Percentiles rank a stretch among this genome's conserved stretches.
Evolutionary conservation across 2,797 vertebrate species (phyloP).

Genomic region (Manis crassicaudata): DNA sequence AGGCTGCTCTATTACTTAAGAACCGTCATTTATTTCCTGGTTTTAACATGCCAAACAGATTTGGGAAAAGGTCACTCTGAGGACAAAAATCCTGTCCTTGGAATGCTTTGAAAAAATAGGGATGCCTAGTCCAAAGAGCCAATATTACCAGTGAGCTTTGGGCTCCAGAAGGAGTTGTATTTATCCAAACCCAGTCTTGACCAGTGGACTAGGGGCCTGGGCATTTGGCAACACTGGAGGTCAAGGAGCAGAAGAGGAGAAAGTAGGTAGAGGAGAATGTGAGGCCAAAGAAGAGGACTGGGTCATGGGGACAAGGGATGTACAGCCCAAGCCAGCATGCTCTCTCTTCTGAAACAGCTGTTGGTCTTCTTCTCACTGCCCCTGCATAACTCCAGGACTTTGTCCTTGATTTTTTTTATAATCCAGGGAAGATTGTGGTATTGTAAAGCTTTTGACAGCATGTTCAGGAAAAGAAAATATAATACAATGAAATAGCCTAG

Average conservation of each 20-base stretch:
- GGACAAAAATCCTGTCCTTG: neutral
- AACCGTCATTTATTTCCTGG: neutral
- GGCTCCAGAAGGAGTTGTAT: neutral
- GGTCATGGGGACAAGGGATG: neutral
- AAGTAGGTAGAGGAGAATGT: neutral
- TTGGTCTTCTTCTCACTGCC: neutral
- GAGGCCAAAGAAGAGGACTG: neutral
- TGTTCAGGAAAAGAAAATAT: constrained; percentile 67
- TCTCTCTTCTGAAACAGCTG: constrained; percentile 1
- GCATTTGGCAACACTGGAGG: neutral
- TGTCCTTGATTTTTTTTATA: neutral
- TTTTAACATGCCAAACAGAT: neutral
- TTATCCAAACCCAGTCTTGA: neutral
- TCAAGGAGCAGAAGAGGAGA: neutral
- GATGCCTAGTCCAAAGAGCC: neutral
- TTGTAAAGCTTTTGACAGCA: constrained; percentile 27
- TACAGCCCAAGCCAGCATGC: neutral
- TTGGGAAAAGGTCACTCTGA: neutral
- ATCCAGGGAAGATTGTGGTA: neutral
- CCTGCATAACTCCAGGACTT: neutral
- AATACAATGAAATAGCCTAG: constrained; percentile 56
- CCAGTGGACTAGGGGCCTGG: neutral
- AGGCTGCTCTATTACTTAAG: neutral
- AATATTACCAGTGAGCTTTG: neutral
- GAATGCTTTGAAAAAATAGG: neutral